Conservation (phyloP, 2,113 vertebrate genomes). For the Morone saxatilis region DNA sequence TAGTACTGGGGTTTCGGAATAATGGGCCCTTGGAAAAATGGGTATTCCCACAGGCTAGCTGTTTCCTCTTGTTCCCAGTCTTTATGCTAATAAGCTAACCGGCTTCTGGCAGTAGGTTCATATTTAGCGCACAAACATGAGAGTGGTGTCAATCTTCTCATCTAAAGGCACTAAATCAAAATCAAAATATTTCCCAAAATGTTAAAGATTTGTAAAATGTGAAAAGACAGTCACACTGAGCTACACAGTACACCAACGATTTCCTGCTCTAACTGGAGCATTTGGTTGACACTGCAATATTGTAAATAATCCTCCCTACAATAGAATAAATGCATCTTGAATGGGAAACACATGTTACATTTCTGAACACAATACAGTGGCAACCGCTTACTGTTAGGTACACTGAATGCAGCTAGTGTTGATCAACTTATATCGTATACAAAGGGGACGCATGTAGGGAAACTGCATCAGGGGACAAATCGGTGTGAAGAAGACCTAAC, state of each 20-base stretch:
- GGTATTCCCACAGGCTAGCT: not conserved
- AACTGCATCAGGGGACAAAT: slow-evolving; percentile 22
- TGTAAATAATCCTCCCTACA: no score
- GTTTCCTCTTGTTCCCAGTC: not conserved
- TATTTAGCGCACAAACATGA: not conserved
- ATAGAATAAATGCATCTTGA: not conserved
- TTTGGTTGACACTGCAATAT: no score
- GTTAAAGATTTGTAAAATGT: not conserved
- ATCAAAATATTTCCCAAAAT: not conserved
- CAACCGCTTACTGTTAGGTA: not conserved
- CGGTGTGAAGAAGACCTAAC: slow-evolving; percentile 30
- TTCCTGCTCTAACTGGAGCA: not conserved
- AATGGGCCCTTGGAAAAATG: no score
- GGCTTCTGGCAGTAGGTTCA: not conserved
- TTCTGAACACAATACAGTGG: not conserved
- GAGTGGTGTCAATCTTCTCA: not conserved
- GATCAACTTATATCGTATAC: slow-evolving; percentile 10
- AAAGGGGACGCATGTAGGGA: slow-evolving; percentile 5
- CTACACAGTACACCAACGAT: not conserved
- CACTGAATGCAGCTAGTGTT: not conserved
- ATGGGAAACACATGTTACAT: not conserved
- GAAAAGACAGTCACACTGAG: not conserved
- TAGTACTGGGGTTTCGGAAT: no score
- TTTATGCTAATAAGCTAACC: not conserved
- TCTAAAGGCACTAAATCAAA: not conserved